Conservation (phyloP, 1,140 invertebrate species). For the Trichonephila clavipes region DNA sequence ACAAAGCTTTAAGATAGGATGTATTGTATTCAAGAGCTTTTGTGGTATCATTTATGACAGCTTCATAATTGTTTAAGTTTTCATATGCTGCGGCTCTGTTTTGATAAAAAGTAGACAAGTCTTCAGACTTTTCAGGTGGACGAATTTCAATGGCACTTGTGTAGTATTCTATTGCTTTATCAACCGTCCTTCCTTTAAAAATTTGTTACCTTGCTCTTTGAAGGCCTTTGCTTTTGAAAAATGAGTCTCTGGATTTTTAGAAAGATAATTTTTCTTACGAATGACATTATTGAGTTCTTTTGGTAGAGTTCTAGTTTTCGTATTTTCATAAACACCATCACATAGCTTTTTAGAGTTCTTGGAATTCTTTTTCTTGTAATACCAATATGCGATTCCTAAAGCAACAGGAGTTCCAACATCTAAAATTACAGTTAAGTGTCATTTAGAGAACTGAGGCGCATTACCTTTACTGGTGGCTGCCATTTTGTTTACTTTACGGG, state of each 20-base stretch:
- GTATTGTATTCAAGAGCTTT: constrained; percentile 92
- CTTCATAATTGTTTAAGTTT: constrained; percentile 91
- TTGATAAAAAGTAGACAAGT: constrained; percentile 95
- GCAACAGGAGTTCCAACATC: constrained; percentile 58
- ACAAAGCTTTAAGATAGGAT: constrained; percentile 93
- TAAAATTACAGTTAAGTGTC: constrained; percentile 68
- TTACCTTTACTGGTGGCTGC: constrained; percentile 69
- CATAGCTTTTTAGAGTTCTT: constrained; percentile 26
- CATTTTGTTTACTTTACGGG: constrained; percentile 73
- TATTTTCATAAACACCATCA: constrained; percentile 66
- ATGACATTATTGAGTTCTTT: not conserved
- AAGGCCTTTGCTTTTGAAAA: constrained; percentile 87
- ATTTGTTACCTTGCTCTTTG: constrained; percentile 93
- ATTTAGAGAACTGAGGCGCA: constrained; percentile 71
- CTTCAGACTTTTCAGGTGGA: constrained; percentile 86
- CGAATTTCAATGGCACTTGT: constrained; percentile 93
- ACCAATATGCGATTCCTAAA: constrained; percentile 60
- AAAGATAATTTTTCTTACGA: constrained; percentile 28
- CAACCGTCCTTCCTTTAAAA: constrained; percentile 92
- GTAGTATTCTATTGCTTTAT: constrained; percentile 93
- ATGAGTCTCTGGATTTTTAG: constrained; percentile 81
- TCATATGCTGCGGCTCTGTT: constrained; percentile 97
- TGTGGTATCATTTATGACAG: constrained; percentile 92
- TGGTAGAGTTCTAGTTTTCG: not conserved
- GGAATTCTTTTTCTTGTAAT: constrained; percentile 50